Conservation (phyloP, 30 jellyfish, hydroid and myxozoan genomes). For the Sanderia malayensis region DNA sequence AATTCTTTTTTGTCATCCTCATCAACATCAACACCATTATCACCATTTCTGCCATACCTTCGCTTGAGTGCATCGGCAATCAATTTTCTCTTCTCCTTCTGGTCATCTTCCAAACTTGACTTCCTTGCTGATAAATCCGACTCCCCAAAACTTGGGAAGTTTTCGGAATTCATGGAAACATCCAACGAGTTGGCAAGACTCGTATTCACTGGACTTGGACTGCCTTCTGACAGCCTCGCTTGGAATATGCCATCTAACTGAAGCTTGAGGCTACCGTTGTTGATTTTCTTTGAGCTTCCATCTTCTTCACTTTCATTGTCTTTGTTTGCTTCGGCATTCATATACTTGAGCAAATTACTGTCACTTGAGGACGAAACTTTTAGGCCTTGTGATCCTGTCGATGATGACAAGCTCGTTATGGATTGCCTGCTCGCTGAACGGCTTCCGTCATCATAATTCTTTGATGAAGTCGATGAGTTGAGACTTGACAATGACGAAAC, state of each 20-base stretch:
- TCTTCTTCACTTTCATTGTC: conserved; percentile 6
- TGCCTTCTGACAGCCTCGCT: conserved; percentile 22
- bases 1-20: not conserved
- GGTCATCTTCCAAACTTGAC: conserved; percentile 8
- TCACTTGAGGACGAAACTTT: not conserved
- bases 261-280: conserved; percentile 35
- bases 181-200: conserved; percentile 38
- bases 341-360: not conserved
- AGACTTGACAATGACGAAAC: conserved; percentile 59
- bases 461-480: conserved; percentile 18
- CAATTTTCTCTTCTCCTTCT: conserved; percentile 15
- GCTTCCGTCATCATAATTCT: conserved; percentile 33
- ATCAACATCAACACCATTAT: not conserved
- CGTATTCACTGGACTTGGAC: conserved; percentile 24
- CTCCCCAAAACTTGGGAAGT: not conserved
- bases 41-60: conserved; percentile 3
- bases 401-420: conserved; percentile 44
- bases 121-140: not conserved
- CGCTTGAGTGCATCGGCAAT: conserved; percentile 39
- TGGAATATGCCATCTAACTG: conserved; percentile 54
- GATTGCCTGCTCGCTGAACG: conserved; percentile 29
- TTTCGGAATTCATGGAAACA: conserved; percentile 31
- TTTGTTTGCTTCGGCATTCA: conserved; percentile 2
- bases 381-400: not conserved
- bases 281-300: conserved; percentile 11